A percentile compares a stretch with the other conserved stretches of the same genome.
phyloP scores from a whole-genome alignment of 2,888 invertebrate species.

The Digitonthophagus gazella region DNA sequence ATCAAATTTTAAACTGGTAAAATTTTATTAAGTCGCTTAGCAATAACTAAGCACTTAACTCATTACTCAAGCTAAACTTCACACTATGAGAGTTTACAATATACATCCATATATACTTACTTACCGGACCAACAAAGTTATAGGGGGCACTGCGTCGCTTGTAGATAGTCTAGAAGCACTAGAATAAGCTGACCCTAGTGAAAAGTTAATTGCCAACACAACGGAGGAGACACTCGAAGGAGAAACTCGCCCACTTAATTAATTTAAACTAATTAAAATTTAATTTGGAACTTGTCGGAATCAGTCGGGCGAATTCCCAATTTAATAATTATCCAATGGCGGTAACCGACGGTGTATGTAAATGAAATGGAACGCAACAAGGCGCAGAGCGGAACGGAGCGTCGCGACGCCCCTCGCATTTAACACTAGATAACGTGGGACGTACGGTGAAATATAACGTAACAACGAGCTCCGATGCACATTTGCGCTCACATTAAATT shows the following conservation, averaged over 20 bases:
- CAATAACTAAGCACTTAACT: no score
- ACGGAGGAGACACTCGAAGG: constrained; percentile 22
- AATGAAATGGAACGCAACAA: constrained; percentile 6
- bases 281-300: constrained; percentile 38
- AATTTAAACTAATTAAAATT: constrained; percentile 41
- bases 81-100: no score
- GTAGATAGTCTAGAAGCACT: neutral
- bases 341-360: neutral
- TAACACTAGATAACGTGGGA: neutral
- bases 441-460: neutral
- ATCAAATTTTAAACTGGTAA: no score
- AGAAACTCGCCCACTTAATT: constrained; percentile 34
- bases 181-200: constrained; percentile 24
- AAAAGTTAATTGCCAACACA: constrained; percentile 26
- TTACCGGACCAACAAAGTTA: neutral
- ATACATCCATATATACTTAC: no score
- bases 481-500: constrained; percentile 7
- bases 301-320: constrained; percentile 30
- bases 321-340: constrained; percentile 16
- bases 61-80: no score
- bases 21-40: no score
- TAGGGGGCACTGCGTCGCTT: neutral
- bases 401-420: neutral
- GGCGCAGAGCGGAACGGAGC: neutral
- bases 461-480: neutral